These are phyloP conservation scores for Carapus acus DNA, from an alignment of 2,797 vertebrate genomes.

Conservation along the genomic window DNA sequence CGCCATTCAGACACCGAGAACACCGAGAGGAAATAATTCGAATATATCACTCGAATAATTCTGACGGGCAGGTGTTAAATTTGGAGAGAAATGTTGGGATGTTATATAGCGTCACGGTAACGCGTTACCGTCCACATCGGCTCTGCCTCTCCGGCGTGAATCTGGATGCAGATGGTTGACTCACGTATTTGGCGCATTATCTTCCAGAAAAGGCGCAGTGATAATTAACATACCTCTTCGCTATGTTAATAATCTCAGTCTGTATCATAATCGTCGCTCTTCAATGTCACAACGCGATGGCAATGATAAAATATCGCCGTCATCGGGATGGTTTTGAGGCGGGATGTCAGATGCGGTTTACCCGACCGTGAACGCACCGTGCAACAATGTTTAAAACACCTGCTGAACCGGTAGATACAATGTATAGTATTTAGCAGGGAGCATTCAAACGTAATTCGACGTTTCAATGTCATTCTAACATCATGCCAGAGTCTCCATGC, in stretches of 20 bases:
- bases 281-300: too few relatives aligned
- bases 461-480: constrained; percentile 38
- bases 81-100: too few relatives aligned
- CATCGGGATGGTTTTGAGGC: not conserved
- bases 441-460: not conserved
- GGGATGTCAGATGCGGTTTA: too few relatives aligned
- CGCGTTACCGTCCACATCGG: constrained; percentile 27
- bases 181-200: constrained; percentile 23
- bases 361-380: too few relatives aligned
- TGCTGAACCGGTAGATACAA: too few relatives aligned
- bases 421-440: not conserved
- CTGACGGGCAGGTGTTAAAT: too few relatives aligned
- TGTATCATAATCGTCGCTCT: too few relatives aligned
- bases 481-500: constrained; percentile 3
- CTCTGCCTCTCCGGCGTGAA: constrained; percentile 30
- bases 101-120: not conserved
- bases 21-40: not conserved
- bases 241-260: constrained; percentile 1
- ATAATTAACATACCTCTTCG: not conserved
- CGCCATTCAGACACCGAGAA: too few relatives aligned
- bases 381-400: not conserved
- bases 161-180: constrained; percentile 16
- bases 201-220: constrained; percentile 4
- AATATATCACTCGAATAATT: too few relatives aligned
- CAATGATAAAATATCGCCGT: not conserved